Evolutionary conservation across 2,888 invertebrate species (phyloP), one percentile per base, ranked within the genome.

Genomic region (Philopedon plagiatum): DNA sequence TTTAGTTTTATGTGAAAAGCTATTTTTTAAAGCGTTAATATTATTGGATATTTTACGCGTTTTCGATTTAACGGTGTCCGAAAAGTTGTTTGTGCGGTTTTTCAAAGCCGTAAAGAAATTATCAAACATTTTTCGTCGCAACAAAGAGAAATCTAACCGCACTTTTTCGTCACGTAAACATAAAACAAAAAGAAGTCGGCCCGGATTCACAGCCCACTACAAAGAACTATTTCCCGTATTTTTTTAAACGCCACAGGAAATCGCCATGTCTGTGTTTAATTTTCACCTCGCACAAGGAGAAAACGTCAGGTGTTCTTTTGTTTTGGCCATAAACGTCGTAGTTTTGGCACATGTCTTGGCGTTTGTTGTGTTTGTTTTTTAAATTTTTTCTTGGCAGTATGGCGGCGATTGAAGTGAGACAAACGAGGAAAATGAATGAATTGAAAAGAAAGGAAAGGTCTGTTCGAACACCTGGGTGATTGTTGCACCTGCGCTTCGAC

Each of bases 41-140:
- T 85, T 84, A 51, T 80, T 77, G 4, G 83, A 80, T 13, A 87
- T 75, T 78, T 80, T 81, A 58, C 80, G 79, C 13, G 85, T 84
- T 79, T 85, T 86, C 46, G 78, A 78, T 78, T 84, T 85, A 49
- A 87, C 68, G 51, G 83, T 82, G 75, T 86, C 86, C 11, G 84
- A 81, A 18, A 88, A 77, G 76, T 83, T 86, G 72, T 83, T 83
- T 0, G 87, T 86, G 73, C 85, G 86, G 66, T 83, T 84, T 82
- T 86, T 88, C 21, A 88, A 76, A 60, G 84, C 82, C 29, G 82
- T 81, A 51, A 87, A 79, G 61, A 87, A 82, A 79, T 86, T 86
- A 80, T 87, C 87, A 78, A 88, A 87, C 87, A 87, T 87, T 71
- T 69, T 76, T 15, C 51, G 7, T 41, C 9, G 26, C 21, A 1